Percentiles rank a stretch among this genome's conserved stretches.
These are phyloP conservation scores for Apaloderma vittatum DNA, from an alignment of 2,113 vertebrate genomes.

Conservation along the genomic window DNA sequence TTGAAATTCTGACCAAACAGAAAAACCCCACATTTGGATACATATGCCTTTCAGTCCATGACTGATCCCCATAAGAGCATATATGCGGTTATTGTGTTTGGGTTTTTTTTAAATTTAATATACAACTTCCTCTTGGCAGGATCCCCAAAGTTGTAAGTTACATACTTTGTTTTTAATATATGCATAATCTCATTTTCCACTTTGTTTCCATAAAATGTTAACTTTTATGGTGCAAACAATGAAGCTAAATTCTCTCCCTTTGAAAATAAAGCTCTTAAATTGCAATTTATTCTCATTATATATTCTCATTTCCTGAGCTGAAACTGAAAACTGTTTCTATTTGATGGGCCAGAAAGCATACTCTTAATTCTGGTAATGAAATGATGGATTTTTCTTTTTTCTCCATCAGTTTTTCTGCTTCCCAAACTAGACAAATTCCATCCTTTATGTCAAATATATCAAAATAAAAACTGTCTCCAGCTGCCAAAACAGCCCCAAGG, in stretches of 20 bases:
- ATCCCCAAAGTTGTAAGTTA: neutral
- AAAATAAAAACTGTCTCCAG: slow-evolving; percentile 67
- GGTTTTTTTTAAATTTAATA: neutral
- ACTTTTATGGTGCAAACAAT: neutral
- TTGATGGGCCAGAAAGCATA: neutral
- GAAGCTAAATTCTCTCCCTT: neutral
- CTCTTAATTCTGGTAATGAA: neutral
- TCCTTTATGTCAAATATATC: slow-evolving; percentile 45
- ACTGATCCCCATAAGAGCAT: neutral
- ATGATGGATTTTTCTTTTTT: neutral
- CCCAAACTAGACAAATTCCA: slow-evolving; percentile 35
- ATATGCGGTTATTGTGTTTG: neutral
- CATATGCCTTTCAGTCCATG: neutral
- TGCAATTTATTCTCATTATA: neutral
- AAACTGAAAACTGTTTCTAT: neutral
- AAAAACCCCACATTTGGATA: neutral
- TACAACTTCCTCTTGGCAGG: neutral
- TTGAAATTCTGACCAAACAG: neutral
- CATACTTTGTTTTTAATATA: neutral
- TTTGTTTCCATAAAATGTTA: slow-evolving; percentile 29
- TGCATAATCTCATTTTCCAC: neutral
- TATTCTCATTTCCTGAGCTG: neutral
- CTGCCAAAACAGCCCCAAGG: slow-evolving; percentile 61
- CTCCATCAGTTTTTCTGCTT: neutral
- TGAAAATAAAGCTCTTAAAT: neutral